Evolutionary conservation across 1,140 invertebrate species (phyloP).

Genomic region (Brachionus koreanus): DNA sequence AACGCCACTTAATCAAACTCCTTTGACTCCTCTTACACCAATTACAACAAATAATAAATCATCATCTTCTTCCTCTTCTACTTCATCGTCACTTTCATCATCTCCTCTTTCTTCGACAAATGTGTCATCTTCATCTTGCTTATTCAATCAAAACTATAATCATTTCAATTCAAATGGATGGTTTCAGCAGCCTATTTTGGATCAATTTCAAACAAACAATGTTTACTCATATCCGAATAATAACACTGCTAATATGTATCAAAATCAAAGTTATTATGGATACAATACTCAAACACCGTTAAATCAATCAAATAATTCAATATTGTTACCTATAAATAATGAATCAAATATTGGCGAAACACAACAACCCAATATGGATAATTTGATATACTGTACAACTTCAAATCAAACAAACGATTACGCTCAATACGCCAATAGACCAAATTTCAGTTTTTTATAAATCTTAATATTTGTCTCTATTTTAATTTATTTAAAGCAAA

Average conservation of each 20-base stretch:
- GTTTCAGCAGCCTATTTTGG: background rate
- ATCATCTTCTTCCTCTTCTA: background rate
- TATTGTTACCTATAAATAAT: background rate
- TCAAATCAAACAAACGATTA: background rate
- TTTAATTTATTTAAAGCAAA: constrained; percentile 38
- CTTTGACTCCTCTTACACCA: background rate
- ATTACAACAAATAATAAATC: constrained; percentile 1
- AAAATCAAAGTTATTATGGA: background rate
- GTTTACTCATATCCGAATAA: background rate
- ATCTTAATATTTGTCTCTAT: background rate
- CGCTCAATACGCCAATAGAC: constrained; percentile 7
- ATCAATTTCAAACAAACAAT: constrained; percentile 4
- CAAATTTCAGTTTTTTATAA: constrained; percentile 28
- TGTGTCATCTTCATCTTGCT: constrained; percentile 1
- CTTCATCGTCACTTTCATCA: constrained; percentile 31
- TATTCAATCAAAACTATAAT: constrained; percentile 3
- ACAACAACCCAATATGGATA: background rate
- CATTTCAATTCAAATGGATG: background rate
- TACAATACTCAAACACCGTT: background rate
- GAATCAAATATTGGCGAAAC: background rate
- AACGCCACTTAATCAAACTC: background rate
- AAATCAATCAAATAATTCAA: constrained; percentile 1
- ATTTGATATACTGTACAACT: background rate
- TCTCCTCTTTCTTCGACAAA: constrained; percentile 26
- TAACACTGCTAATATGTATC: background rate